A percentile compares a stretch with the other conserved stretches of the same genome.
Conservation (phyloP, 2,888 invertebrate genomes). For the Oligia strigilis region DNA sequence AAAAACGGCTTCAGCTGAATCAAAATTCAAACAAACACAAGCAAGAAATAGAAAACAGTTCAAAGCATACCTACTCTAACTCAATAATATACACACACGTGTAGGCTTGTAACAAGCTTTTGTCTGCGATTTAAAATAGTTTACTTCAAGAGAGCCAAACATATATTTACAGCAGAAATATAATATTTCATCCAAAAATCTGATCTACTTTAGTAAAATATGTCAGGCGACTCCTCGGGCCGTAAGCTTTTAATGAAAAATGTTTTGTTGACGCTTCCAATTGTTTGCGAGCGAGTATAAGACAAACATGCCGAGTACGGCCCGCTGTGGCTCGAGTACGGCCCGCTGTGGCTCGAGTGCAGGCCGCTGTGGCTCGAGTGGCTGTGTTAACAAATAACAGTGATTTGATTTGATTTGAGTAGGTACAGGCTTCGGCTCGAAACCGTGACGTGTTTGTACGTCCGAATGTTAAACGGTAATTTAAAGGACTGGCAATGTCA, state of each 20-base stretch:
- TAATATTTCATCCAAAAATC: constrained; percentile 4
- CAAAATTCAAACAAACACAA: not conserved
- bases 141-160: constrained; percentile 9
- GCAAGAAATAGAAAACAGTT: not conserved
- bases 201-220: constrained; percentile 19
- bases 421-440: too few species aligned
- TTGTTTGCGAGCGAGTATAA: constrained; percentile 43
- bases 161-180: not conserved
- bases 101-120: not conserved
- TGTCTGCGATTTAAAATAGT: not conserved
- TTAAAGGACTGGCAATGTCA: too few species aligned
- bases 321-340: too few species aligned
- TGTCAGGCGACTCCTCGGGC: constrained; percentile 7
- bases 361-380: not conserved
- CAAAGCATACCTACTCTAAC: not conserved
- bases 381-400: too few species aligned
- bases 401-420: too few species aligned
- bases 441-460: not conserved
- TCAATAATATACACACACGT: not conserved
- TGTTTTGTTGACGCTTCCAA: constrained; percentile 58
- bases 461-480: not conserved
- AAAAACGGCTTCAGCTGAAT: not conserved
- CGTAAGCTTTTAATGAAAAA: constrained; percentile 59
- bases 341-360: not conserved
- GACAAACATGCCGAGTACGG: constrained; percentile 4